phyloP scores from a whole-genome alignment of 2,888 invertebrate genomes.

The Eupelmus urozonus region DNA sequence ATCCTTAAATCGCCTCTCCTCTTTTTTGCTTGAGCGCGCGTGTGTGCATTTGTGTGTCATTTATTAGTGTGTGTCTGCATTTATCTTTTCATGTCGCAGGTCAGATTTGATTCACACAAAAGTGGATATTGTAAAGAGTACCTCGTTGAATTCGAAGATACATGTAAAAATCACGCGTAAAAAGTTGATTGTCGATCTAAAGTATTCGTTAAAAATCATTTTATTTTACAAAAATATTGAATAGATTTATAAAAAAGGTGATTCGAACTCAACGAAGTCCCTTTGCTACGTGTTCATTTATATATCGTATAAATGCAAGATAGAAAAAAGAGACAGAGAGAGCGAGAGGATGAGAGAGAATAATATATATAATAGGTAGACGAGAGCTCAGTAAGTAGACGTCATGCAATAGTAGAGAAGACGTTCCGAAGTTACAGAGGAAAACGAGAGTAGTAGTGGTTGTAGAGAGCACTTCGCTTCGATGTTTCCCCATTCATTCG shows the following conservation, averaged over 20 bases:
- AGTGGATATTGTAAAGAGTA: conserved; percentile 34
- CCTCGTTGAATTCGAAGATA: conserved; percentile 24
- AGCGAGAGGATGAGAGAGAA: conserved; percentile 50
- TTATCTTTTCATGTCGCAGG: conserved; percentile 37
- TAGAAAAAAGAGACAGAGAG: conserved; percentile 41
- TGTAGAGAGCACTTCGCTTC: conserved; percentile 45
- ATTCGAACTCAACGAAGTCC: conserved; percentile 27
- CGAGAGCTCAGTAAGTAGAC: conserved; percentile 28
- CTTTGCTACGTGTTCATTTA: conserved; percentile 26
- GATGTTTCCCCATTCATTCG: conserved; percentile 31
- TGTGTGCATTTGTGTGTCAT: conserved; percentile 47
- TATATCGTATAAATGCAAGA: conserved; percentile 41
- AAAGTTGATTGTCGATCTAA: conserved; percentile 10
- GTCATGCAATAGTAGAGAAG: conserved; percentile 55
- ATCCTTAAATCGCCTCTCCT: conserved; percentile 41
- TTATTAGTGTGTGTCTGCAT: conserved; percentile 27
- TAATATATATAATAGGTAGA: conserved; percentile 29
- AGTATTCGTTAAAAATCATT: neutral
- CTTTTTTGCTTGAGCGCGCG: conserved; percentile 40
- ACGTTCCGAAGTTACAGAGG: conserved; percentile 22
- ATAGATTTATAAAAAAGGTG: too few species aligned
- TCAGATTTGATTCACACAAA: conserved; percentile 46
- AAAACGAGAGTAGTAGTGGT: conserved; percentile 51
- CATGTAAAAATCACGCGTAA: neutral
- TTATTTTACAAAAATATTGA: neutral